Conservation (phyloP, 2,797 vertebrate genomes). For the Spinus pinus region DNA sequence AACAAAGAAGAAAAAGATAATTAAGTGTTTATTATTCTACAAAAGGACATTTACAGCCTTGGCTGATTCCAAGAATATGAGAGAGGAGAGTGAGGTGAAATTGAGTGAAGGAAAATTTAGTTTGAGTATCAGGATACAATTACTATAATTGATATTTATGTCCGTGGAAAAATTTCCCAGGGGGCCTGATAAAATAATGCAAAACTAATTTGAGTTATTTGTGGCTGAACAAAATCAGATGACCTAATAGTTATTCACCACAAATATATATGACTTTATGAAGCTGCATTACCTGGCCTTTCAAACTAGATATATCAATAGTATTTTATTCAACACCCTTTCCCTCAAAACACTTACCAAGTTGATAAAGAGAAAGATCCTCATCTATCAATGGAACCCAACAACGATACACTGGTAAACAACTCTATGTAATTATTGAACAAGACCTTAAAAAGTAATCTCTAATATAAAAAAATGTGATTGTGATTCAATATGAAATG, state of each 20-base stretch:
- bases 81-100: neutral
- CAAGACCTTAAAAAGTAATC: neutral
- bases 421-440: neutral
- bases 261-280: neutral
- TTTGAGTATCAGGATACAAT: conserved; percentile 27
- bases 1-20: neutral
- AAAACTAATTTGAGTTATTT: conserved; percentile 45
- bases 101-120: conserved; percentile 42
- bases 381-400: neutral
- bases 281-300: neutral
- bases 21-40: neutral
- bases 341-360: neutral
- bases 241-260: conserved; percentile 11
- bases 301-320: neutral
- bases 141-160: conserved; percentile 50
- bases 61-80: neutral
- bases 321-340: neutral
- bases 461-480: neutral
- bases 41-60: neutral
- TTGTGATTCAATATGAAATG: neutral
- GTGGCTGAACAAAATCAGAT: conserved; percentile 23
- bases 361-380: neutral
- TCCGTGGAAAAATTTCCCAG: conserved; percentile 3
- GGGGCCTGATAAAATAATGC: neutral
- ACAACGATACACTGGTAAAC: neutral